Evolutionary conservation across 1,140 invertebrate species (phyloP), one percentile per base, ranked within the genome.

Genomic region (Bombus superbus): DNA sequence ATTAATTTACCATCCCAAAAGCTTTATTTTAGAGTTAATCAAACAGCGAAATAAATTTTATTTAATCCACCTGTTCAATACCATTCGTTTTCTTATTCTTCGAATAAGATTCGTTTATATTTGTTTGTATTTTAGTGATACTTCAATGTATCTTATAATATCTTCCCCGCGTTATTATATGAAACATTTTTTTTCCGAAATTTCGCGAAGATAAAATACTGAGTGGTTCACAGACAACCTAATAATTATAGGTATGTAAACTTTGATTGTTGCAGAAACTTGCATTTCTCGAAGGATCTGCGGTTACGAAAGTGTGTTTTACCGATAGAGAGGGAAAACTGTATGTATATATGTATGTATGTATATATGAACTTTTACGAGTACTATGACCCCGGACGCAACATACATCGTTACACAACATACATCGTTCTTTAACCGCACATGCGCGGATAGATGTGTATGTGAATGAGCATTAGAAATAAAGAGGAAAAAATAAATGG

Each of bases 401-500:
- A 69, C 68, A 59, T 71, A 62, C 66, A 80, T 62, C 59, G 42
- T 74, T 85, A 10, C 42, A 6, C 15, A n/a, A n/a, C n/a, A n/a
- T n/a, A n/a, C n/a, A n/a, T 9, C 44, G 35, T 62, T 53, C 35
- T 40, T 72, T 59, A 59, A 40, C n/a, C 35, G 42, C 22, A 32
- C 42, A 47, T 3, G 15, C 59, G 13, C 38, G 4, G 15, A 22
- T n/a, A 74, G 59, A 73, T 68, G 59, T 53, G 62, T 1, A 25
- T 32, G 72, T 47, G 66, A 44, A 32, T 59, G 74, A 66, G 32
- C 59, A 87, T 90, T 85, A 90, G 78, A 83, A 90, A 90, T 86
- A 83, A 89, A 86, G 77, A 81, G 72, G 59, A n/a, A 86, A 87
- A 88, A 82, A 10, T 11, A 79, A 64, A 59, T 64, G 44, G 42